Conservation (phyloP, 2,113 vertebrate genomes). For the Candoia aspera region DNA sequence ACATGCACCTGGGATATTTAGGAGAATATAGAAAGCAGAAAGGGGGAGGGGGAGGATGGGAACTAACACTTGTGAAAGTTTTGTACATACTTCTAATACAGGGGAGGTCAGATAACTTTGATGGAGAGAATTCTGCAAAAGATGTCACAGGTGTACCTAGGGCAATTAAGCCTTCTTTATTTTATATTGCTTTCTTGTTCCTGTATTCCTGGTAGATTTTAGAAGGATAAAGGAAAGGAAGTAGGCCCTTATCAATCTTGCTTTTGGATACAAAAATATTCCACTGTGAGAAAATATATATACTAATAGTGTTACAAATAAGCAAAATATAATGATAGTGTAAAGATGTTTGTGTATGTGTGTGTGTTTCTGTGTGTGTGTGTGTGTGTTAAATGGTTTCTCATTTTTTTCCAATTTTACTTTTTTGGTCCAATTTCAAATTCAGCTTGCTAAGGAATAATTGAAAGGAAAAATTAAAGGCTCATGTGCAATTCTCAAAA, state of each 20-base stretch:
- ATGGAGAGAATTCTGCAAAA: not conserved
- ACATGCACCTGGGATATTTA: not conserved
- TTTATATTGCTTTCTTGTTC: not conserved
- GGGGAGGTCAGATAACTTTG: not conserved
- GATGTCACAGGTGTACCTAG: not conserved
- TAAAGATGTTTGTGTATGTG: not conserved
- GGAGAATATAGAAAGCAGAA: not conserved
- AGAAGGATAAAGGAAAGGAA: not conserved
- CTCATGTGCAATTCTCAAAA: not conserved
- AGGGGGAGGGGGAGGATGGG: not conserved
- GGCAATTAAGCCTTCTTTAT: not conserved
- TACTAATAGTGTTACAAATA: not conserved
- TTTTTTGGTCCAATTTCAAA: not conserved
- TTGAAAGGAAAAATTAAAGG: not conserved
- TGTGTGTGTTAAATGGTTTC: not conserved
- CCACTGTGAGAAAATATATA: not conserved
- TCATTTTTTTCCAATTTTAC: not conserved
- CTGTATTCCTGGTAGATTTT: not conserved
- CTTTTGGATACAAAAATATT: not conserved
- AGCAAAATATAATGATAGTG: not conserved
- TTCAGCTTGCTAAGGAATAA: not conserved
- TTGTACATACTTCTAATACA: not conserved
- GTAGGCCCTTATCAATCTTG: not conserved
- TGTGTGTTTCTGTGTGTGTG: rapidly evolving
- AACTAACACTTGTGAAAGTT: not conserved